Evolutionary conservation across 2,888 invertebrate genomes (phyloP).

Genomic region (Sesia apiformis): DNA sequence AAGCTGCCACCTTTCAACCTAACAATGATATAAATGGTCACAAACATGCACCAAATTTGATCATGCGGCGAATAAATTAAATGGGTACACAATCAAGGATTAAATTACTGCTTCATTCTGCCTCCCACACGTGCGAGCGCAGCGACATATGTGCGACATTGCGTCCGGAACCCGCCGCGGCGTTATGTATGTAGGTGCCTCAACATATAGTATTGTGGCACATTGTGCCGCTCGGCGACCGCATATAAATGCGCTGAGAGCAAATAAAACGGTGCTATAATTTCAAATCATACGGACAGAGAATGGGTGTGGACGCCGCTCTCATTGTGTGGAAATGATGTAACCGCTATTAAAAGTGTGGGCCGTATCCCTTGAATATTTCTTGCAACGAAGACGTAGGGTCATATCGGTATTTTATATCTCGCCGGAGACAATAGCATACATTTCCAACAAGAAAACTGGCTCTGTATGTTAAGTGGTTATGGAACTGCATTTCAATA

Average conservation of each 20-base stretch:
- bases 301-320: conserved; percentile 74
- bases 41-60: conserved; percentile 68
- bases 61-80: conserved; percentile 68
- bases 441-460: conserved; percentile 66
- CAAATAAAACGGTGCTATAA: conserved; percentile 75
- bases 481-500: conserved; percentile 48
- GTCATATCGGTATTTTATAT: conserved; percentile 74
- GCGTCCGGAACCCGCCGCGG: conserved; percentile 23
- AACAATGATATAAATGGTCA: conserved; percentile 58
- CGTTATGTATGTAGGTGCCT: conserved; percentile 55
- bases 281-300: conserved; percentile 76
- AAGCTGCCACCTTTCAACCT: conserved; percentile 24
- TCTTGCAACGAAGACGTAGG: conserved; percentile 72
- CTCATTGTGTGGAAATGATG: conserved; percentile 76
- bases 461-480: conserved; percentile 56
- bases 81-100: conserved; percentile 70
- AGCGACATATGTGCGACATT: conserved; percentile 61
- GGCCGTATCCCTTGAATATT: conserved; percentile 73
- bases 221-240: conserved; percentile 63
- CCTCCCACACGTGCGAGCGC: conserved; percentile 57
- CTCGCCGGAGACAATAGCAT: conserved; percentile 68
- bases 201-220: conserved; percentile 65
- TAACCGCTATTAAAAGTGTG: conserved; percentile 75
- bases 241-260: conserved; percentile 72
- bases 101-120: conserved; percentile 69